Evolutionary conservation across 2,888 invertebrate genomes (phyloP), one percentile per base, ranked within the genome.

Genomic region (Epicampocera succincta): DNA sequence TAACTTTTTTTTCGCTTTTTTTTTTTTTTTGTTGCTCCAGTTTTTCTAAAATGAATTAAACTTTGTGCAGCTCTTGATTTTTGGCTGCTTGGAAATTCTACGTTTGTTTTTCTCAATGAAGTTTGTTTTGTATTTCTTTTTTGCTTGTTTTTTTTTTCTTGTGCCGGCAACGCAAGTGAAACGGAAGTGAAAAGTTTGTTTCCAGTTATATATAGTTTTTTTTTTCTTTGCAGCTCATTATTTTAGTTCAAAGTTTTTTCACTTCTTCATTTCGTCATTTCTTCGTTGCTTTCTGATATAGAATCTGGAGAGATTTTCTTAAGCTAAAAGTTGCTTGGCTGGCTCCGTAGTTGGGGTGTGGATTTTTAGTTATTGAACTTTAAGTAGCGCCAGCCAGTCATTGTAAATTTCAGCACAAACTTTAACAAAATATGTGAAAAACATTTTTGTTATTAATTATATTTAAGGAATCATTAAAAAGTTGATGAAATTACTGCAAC

Each of bases 181-280:
- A 74, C 69, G 73, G 81, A 78, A 71, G 71, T 74, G 44, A 71
- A 74, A 82, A 78, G 81, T 78, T 74, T 65, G 56, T 82, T 69
- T 52, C 71, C 50, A 77, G 69, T 82, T 77, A 66, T 42, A 65
- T 68, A 42, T 38, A 38, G 33, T 46, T 21, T 77, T 63, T 52
- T 56, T 15, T 38, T 46, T 48, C n/a, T 54, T 56, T 9, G 12
- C 38, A 44, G 29, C 42, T 21, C 33, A 33, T 33, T 33, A 33
- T 9, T 33, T 9, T 8, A 33, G 5, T 33, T 33, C 9, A 3
- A 25, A 33, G 33, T 33, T 33, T 33, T 33, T 33, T 33, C 8
- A 8, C 33, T 11, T 38, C 52, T 9, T n/a, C 12, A 1, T 21
- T 25, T 46, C 33, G 15, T 63, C n/a, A 12, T 33, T 33, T 33